These are phyloP conservation scores for Podarcis siculus DNA, from an alignment of 2,797 vertebrate genomes.

Conservation along the genomic window DNA sequence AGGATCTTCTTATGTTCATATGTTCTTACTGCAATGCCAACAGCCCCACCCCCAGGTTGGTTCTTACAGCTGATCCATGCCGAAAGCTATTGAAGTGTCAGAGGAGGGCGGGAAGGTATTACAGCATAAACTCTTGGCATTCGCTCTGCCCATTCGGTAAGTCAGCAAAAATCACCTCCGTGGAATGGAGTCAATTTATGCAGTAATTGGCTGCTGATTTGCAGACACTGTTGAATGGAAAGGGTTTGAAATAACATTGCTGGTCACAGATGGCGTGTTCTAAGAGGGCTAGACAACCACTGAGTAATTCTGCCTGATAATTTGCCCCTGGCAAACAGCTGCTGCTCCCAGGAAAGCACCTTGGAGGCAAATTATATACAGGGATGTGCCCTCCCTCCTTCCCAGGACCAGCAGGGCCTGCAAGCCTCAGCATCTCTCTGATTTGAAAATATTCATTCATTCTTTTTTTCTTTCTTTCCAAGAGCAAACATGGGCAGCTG, in stretches of 20 bases:
- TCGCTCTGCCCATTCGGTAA: background rate
- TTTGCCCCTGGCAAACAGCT: background rate
- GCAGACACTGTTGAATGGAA: background rate
- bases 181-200: background rate
- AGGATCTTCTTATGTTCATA: too few species aligned
- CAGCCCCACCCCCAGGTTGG: too few species aligned
- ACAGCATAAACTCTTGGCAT: too few species aligned
- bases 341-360: background rate
- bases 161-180: background rate
- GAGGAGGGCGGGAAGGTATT: background rate
- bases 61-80: background rate
- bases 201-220: background rate
- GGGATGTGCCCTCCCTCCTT: too few species aligned
- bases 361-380: background rate
- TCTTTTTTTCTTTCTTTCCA: background rate
- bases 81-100: background rate
- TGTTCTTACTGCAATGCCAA: too few species aligned
- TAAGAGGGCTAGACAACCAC: background rate
- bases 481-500: background rate
- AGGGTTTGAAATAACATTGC: background rate
- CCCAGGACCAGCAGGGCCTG: background rate
- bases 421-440: background rate
- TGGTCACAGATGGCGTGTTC: background rate
- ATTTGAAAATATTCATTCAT: too few species aligned
- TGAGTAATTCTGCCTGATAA: background rate